These are phyloP conservation scores for Aradus depressus DNA, from an alignment of 2,888 invertebrate genomes.

Conservation along the genomic window DNA sequence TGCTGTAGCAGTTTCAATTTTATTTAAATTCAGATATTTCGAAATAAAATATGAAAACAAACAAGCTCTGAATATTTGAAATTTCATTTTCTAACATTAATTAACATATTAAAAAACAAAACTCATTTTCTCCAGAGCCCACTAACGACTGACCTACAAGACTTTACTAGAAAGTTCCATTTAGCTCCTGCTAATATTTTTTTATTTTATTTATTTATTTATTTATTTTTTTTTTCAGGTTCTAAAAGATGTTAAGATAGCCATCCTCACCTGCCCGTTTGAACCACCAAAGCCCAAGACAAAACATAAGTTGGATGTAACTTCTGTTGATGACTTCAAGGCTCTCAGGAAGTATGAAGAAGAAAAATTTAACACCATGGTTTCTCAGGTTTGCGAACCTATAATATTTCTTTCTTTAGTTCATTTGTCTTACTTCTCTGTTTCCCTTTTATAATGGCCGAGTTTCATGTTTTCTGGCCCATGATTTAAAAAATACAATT, in stretches of 20 bases:
- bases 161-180: not conserved
- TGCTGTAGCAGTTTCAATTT: not conserved
- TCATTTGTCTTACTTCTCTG: not conserved
- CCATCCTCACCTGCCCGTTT: slow-evolving; percentile 97
- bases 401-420: not conserved
- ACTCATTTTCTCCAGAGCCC: not conserved
- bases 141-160: not conserved
- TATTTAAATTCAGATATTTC: not conserved
- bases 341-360: slow-evolving; percentile 85
- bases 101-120: not conserved
- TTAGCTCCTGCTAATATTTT: not conserved
- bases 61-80: not conserved
- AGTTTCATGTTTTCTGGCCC: too few relatives aligned
- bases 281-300: slow-evolving; percentile 99
- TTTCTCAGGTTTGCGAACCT: slow-evolving; percentile 47
- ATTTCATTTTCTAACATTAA: not conserved
- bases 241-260: slow-evolving; percentile 78
- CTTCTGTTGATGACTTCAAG: slow-evolving; percentile 89
- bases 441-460: too few relatives aligned
- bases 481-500: too few relatives aligned
- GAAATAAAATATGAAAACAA: not conserved
- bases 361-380: slow-evolving; percentile 92
- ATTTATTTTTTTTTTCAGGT: slow-evolving; percentile 36
- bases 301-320: slow-evolving; percentile 97
- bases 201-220: not conserved